Base-by-base conservation (phyloP, 2,888 invertebrate species). In the Taphrorychus bicolor region DNA sequence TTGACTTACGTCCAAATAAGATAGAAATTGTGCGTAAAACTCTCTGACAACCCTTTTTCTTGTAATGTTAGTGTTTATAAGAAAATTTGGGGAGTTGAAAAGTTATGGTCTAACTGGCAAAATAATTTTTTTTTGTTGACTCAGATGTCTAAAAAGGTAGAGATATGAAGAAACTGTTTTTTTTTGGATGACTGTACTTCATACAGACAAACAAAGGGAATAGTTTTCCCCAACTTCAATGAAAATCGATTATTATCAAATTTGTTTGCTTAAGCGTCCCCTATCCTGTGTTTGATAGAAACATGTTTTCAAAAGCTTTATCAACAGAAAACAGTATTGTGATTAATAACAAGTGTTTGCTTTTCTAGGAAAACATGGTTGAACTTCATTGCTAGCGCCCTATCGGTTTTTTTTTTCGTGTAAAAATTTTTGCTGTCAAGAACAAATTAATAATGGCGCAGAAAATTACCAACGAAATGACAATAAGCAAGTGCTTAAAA, bases 401-500 rank as follows among this genome's bases (percentile, higher is more conserved):
- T 32, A 32, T 32, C 32, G 32, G 1, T 11, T 11, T 9, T 3
- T n/a, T n/a, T 7, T 32, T 32, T 32, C 32, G 11, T 7, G 11
- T 3, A 32, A 32, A 32, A 32, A 32, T 32, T 32, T 32, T 32
- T 11, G 7, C 32, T 3, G 7, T 9, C 9, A 32, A 32, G 11
- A 32, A 32, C 11, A 32, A 32, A 32, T 9, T 11, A 9, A 32
- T 9, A 32, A 16, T 45, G 45, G 14, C 14, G 7, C 45, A 14
- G 9, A 11, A 7, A 14, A 45, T 5, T 45, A 14, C 14, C 14
- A 5, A 32, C 5, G 2, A 45, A 16, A 45, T 45, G 45, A 45
- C 45, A n/a, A 67, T 72, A 11, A 69, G 64, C 18, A 54, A 66
- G 42, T 54, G 54, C 14, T 61, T 71, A 5, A 68, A 62, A 22